These are phyloP conservation scores for Poeciliopsis gracilis DNA, from an alignment of 2,797 vertebrate genomes.

Conservation along the genomic window DNA sequence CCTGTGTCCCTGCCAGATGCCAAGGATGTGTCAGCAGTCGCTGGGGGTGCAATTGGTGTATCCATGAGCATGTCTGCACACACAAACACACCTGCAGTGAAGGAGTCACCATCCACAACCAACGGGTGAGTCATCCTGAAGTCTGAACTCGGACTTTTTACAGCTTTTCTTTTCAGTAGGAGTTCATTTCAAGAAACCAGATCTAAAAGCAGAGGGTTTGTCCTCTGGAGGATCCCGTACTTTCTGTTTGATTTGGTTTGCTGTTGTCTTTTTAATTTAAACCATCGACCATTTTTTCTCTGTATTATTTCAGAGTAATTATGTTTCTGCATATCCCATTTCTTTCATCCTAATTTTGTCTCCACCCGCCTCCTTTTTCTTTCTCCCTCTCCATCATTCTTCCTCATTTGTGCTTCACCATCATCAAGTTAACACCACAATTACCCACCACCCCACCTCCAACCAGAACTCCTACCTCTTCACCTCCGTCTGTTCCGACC, in stretches of 20 bases:
- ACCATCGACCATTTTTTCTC: conserved; percentile 6
- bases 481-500: conserved; percentile 41
- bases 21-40: conserved; percentile 92
- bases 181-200: no score
- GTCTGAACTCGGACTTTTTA: not conserved
- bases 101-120: conserved; percentile 89
- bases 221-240: not conserved
- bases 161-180: not conserved
- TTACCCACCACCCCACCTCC: conserved; percentile 68
- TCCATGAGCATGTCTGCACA: conserved; percentile 92
- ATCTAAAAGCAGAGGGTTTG: not conserved
- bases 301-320: conserved; percentile 36
- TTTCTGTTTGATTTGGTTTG: conserved; percentile 24
- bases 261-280: conserved; percentile 10
- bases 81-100: conserved; percentile 86
- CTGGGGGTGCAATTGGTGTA: conserved; percentile 97
- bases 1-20: conserved; percentile 78
- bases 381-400: conserved; percentile 15
- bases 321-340: conserved; percentile 31
- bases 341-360: conserved; percentile 67
- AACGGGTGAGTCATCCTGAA: conserved; percentile 80
- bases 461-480: conserved; percentile 50
- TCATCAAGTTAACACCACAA: conserved; percentile 76
- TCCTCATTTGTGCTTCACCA: conserved; percentile 40
- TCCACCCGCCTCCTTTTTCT: conserved; percentile 54